Evolutionary conservation across 2,888 invertebrate species (phyloP), one percentile per base, ranked within the genome.

Genomic region (Slavum lentiscoides): DNA sequence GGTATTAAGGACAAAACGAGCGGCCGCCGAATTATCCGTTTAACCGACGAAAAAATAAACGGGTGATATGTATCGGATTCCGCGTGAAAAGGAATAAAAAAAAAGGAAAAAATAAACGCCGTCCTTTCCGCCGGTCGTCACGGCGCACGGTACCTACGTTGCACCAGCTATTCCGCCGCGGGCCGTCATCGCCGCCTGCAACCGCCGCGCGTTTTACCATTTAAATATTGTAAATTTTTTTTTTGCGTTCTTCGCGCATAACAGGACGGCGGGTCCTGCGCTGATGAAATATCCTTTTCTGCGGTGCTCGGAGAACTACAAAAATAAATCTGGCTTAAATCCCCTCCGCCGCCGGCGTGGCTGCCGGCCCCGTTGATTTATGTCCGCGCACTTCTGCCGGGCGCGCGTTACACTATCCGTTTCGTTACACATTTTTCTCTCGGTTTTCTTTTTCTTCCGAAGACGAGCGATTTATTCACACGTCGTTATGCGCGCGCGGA

Each of bases 311-410:
- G 64, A 80, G 72, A 80, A 62, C 72, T 70, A 43, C 70, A 43
- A 58, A 72, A 72, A 80, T 80, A 80, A 80, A 80, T 80, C 80
- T 80, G 80, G 80, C 80, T 80, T 80, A 80, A 70, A 43, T 64
- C 49, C 49, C 9, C 15, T 1, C 23, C 68, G 19, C 58, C 23
- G 23, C 19, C 19, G 9, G 17, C 39, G 13, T 49, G 21, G 19
- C 23, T 30, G n/a, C 6, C 30, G 53, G 13, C 23, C 11, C 17
- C 37, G 17, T 2, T 80, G 80, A 64, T 80, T 72, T 80, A 80
- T 72, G 17, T 72, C 62, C 9, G 64, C 21, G 49, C 77, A 37
- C 69, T 62, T 59, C 53, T 69, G 59, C 0, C 17, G 30, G 2
- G 9, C 39, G 30, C n/a, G 43, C 23, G 55, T 67, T 64, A 58